These are phyloP conservation scores for Centrocercus urophasianus DNA, from an alignment of 2,113 vertebrate species.

Conservation along the genomic window DNA sequence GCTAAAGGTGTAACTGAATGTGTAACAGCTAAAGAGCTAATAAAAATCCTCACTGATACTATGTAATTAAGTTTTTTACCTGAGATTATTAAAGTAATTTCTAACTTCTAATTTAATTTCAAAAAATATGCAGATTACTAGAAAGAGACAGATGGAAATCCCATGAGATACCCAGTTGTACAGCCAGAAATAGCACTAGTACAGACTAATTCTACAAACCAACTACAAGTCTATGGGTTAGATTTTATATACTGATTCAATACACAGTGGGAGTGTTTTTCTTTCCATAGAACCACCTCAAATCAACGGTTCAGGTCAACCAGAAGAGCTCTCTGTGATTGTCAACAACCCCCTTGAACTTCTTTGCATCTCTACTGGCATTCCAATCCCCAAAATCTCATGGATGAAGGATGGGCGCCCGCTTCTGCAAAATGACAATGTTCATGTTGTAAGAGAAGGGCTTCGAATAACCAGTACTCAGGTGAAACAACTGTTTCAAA, in stretches of 20 bases:
- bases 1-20: neutral
- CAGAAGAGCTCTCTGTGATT: conserved; percentile 87
- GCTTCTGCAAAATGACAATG: conserved; percentile 81
- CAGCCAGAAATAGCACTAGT: neutral
- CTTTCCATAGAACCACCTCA: conserved; percentile 87
- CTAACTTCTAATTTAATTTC: neutral
- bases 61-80: neutral
- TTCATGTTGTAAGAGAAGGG: conserved; percentile 80
- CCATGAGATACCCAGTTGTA: neutral
- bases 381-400: conserved; percentile 88
- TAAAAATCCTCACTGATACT: neutral
- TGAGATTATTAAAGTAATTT: neutral
- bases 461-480: conserved; percentile 88
- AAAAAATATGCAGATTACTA: neutral
- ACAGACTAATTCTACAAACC: neutral
- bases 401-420: conserved; percentile 96
- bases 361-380: conserved; percentile 85
- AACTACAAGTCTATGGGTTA: neutral
- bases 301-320: conserved; percentile 85
- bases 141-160: neutral
- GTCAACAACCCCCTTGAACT: conserved; percentile 89
- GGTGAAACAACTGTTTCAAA: conserved; percentile 70
- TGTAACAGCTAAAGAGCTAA: neutral
- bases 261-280: neutral
- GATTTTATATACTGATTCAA: neutral